phyloP scores from a whole-genome alignment of 2,888 invertebrate genomes.

The Lasioglossum villosulum region DNA sequence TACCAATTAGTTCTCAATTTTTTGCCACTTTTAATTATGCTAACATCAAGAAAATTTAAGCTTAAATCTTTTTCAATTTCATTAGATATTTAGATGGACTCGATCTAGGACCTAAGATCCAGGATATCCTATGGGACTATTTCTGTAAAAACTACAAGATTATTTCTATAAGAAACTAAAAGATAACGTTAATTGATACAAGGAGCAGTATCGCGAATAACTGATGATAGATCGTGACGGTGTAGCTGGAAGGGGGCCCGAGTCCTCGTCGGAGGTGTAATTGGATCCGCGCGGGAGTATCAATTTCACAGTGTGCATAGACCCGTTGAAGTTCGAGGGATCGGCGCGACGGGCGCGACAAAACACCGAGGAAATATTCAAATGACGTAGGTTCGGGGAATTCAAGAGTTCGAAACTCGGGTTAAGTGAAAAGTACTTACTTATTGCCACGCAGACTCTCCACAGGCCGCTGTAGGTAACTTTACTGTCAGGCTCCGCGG shows the following conservation, averaged over 20 bases:
- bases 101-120: no score
- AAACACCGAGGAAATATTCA: constrained; percentile 7
- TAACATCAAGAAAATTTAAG: no score
- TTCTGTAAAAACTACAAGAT: no score
- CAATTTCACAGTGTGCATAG: neutral
- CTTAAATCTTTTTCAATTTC: no score
- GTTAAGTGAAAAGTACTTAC: constrained; percentile 86
- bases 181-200: neutral
- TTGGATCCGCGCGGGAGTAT: neutral
- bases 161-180: neutral
- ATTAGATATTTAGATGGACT: no score
- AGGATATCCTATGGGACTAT: no score
- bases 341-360: neutral
- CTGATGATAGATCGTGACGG: neutral
- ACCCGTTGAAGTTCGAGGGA: neutral
- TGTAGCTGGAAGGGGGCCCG: neutral
- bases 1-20: no score
- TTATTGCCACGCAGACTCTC: constrained; percentile 92
- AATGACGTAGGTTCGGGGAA: neutral
- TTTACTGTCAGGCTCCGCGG: constrained; percentile 90
- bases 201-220: neutral
- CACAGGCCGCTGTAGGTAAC: constrained; percentile 93
- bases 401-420: neutral
- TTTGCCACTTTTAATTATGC: no score
- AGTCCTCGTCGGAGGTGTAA: neutral